Conservation (phyloP, 2,797 vertebrate genomes). For the Buphagus erythrorhynchus region DNA sequence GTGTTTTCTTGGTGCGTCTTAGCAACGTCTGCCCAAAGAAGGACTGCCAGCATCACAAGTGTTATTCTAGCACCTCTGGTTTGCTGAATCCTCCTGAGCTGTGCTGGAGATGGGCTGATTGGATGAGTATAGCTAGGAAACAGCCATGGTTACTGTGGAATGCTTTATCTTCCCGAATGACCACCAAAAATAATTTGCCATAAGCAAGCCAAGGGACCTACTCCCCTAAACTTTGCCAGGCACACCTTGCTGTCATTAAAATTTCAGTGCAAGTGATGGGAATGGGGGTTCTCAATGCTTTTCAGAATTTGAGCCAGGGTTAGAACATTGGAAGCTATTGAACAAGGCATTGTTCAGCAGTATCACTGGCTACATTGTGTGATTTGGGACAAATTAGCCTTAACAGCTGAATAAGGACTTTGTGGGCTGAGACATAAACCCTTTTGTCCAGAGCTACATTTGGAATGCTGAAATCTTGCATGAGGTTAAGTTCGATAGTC, state of each 20-base stretch:
- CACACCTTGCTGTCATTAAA: not conserved
- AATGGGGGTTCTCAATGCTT: not conserved
- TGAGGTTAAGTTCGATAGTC: slow-evolving; percentile 72
- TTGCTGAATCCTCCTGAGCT: slow-evolving; percentile 1
- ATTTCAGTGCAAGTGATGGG: not conserved
- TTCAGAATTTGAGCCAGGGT: slow-evolving; percentile 34
- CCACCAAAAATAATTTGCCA: not conserved
- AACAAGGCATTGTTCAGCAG: slow-evolving; percentile 72
- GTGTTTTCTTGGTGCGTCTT: slow-evolving; percentile 30
- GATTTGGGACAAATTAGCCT: slow-evolving; percentile 77
- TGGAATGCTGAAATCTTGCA: slow-evolving; percentile 71
- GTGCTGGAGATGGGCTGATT: not conserved
- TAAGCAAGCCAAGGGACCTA: not conserved
- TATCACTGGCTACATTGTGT: slow-evolving; percentile 78
- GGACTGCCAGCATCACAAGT: not conserved
- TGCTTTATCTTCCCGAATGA: not conserved
- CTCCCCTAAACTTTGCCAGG: not conserved
- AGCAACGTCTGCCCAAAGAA: not conserved
- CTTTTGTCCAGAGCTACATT: slow-evolving; percentile 74
- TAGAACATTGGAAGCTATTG: slow-evolving; percentile 72
- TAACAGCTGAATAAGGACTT: slow-evolving; percentile 76
- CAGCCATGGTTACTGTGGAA: not conserved
- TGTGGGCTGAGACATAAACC: slow-evolving; percentile 74
- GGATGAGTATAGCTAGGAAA: not conserved
- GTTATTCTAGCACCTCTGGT: slow-evolving; percentile 3